These are phyloP conservation scores for Gyrodactylus salaris DNA, from an alignment of 1,140 invertebrate species.

Conservation along the genomic window DNA sequence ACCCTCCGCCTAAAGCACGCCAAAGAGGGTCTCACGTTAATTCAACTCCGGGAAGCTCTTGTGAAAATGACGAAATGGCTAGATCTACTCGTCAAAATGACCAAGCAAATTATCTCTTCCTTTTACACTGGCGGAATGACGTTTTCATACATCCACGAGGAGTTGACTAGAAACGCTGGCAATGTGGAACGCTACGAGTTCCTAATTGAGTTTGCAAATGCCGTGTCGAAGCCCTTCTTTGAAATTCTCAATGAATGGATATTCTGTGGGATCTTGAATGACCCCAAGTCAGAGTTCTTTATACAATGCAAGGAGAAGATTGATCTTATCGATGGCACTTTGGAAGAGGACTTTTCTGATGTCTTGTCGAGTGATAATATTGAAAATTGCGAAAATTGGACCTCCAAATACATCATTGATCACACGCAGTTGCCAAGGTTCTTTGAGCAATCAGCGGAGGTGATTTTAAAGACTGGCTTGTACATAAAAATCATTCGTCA, in stretches of 20 bases:
- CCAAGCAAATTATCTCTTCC: background rate
- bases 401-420: background rate
- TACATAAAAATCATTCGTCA: background rate
- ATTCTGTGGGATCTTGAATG: background rate
- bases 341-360: background rate
- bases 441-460: background rate
- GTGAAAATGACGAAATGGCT: background rate
- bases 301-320: background rate
- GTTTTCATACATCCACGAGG: background rate
- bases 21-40: background rate
- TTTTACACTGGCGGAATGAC: background rate
- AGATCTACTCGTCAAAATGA: background rate
- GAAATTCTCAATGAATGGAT: background rate
- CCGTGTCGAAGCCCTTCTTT: background rate
- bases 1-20: background rate
- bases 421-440: background rate
- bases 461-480: background rate
- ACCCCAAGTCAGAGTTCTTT: background rate
- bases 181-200: background rate
- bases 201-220: background rate
- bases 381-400: background rate
- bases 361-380: background rate
- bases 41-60: background rate
- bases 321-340: background rate
- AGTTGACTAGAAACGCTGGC: background rate